Base-by-base conservation (phyloP, 2,888 invertebrate genomes). In the Gymnoscelis rufifasciata region DNA sequence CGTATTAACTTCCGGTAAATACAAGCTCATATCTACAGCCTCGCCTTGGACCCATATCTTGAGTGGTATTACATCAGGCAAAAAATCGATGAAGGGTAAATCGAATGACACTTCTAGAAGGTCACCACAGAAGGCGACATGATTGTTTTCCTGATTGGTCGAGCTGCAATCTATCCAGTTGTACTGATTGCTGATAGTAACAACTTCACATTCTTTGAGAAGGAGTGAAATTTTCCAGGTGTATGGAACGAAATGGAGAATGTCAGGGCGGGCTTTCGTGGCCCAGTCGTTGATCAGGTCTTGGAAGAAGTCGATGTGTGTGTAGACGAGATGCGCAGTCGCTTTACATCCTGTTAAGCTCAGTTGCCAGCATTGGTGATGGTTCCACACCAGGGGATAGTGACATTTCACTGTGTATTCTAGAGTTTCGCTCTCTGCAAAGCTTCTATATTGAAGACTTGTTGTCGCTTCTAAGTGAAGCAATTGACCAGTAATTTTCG, bases 91-190 rank as follows among this genome's bases (percentile, higher is more conserved):
- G 71, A 98, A 99, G 0, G 98, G 98, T 67, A 99, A 89, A 72
- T 95, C 95, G 71, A 98, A 97, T 2, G 97, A 96, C 60, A 98
- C 90, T 68, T 98, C 97, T 62, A 98, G 93, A 8, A 96, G 91
- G 71, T 98, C 97, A 0, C 98, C 98, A 72, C 97, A 97, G 63
- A 98, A 94, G 0, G 97, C 97, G 43, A 98, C 91, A 72, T 97
- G 96, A 80, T 96, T 93, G 78, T 98, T 98, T 83, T 98, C 98
- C 76, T 96, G 96, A 64, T 96, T 95, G 38, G 97, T 96, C 15
- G 97, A 97, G 43, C 97, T 96, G 66, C 98, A 98, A 80, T 99
- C 99, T 59, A 99, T 95, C 99, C 99, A 99, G 80, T 99, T 99
- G 78, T 96, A 96, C 74, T 99, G 97, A 83, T 99, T 99, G 67